Evolutionary conservation across 2,113 vertebrate genomes (phyloP).

Genomic region (Ailurus styani): DNA sequence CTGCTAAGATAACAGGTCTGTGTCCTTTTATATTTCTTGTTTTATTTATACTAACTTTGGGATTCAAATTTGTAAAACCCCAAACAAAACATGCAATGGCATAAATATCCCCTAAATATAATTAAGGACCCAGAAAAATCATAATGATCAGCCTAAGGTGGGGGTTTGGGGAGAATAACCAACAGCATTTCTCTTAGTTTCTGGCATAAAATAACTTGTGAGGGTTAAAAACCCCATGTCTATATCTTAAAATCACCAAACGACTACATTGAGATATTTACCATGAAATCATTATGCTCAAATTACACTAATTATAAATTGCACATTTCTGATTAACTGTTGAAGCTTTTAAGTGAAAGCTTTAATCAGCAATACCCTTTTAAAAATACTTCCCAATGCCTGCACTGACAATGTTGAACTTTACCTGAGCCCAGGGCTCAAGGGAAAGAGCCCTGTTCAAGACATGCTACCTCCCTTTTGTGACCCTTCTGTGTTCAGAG

Average conservation of each 20-base stretch:
- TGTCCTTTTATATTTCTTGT: neutral
- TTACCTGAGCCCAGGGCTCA: neutral
- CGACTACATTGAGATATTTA: neutral
- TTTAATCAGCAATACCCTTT: neutral
- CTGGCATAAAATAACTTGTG: neutral
- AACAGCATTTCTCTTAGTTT: neutral
- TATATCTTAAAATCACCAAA: neutral
- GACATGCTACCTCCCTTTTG: neutral
- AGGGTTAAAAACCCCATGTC: neutral
- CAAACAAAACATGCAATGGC: neutral
- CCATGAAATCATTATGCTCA: neutral
- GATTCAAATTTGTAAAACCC: neutral
- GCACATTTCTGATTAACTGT: neutral
- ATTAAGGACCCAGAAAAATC: neutral
- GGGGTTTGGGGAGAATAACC: neutral
- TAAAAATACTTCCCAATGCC: neutral
- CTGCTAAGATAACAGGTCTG: neutral
- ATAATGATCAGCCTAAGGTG: neutral
- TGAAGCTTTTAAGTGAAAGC: conserved; percentile 22
- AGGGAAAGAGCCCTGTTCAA: neutral
- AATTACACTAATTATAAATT: neutral
- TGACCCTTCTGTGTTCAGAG: neutral
- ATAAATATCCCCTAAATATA: neutral
- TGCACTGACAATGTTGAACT: neutral
- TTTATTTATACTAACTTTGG: neutral